A percentile compares a stretch with the other conserved stretches of the same genome.
phyloP scores from a whole-genome alignment of 1,140 invertebrate species.

The Prorops nasuta region DNA sequence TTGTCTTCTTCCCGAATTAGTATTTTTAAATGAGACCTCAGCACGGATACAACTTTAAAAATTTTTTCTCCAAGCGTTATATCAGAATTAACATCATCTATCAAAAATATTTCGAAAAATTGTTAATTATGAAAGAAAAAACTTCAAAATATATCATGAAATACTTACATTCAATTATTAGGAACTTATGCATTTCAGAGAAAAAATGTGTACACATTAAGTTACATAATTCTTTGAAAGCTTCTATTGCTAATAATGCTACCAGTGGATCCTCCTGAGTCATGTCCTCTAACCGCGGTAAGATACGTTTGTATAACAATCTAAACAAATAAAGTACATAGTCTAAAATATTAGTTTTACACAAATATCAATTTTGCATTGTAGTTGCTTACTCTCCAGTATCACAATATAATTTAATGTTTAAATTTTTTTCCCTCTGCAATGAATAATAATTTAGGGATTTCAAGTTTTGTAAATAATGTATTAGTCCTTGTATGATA shows the following conservation, averaged over 20 bases:
- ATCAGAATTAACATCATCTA: constrained; percentile 20
- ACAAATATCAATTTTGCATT: too few species aligned
- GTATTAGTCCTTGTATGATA: constrained; percentile 45
- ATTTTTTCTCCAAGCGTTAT: constrained; percentile 22
- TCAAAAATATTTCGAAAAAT: constrained; percentile 3
- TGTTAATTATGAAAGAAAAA: too few species aligned
- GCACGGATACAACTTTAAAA: constrained; percentile 23
- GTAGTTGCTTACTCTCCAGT: constrained; percentile 45
- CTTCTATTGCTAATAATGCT: constrained; percentile 54
- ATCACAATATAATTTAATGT: constrained; percentile 37
- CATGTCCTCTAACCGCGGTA: constrained; percentile 43
- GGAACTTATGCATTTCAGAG: constrained; percentile 51
- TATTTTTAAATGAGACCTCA: constrained; percentile 29
- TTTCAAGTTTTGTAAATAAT: constrained; percentile 47
- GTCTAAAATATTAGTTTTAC: too few species aligned
- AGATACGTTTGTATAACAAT: constrained; percentile 38
- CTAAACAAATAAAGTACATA: constrained; percentile 35
- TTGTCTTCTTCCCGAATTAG: constrained; percentile 36
- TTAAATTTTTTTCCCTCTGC: constrained; percentile 20
- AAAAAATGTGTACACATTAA: constrained; percentile 51
- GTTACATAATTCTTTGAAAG: constrained; percentile 58
- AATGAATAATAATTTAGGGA: constrained; percentile 34
- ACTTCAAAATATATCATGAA: too few species aligned
- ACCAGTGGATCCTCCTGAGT: constrained; percentile 51
- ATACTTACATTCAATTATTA: constrained; percentile 53